A percentile compares a stretch with the other conserved stretches of the same genome.
phyloP scores from a whole-genome alignment of 2,888 invertebrate species.

The Acronicta leporina region DNA sequence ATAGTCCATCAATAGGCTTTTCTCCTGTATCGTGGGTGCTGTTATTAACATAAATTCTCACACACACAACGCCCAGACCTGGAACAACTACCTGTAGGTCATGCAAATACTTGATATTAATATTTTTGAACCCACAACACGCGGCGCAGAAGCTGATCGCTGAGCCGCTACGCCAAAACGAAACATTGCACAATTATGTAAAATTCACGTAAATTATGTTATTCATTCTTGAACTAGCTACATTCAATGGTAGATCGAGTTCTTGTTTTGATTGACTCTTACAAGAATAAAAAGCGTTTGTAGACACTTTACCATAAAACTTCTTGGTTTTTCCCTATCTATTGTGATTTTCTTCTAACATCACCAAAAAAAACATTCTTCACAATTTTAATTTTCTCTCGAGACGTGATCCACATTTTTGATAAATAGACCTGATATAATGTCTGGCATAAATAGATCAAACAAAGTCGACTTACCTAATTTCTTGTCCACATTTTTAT shows the following conservation, averaged over 20 bases:
- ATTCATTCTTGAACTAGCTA: background rate
- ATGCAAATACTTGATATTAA: too few species aligned
- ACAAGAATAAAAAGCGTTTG: conserved; percentile 4
- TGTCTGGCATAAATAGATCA: conserved; percentile 43
- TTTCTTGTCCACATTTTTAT: conserved; percentile 15
- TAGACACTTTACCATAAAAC: conserved; percentile 10
- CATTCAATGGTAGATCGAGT: background rate
- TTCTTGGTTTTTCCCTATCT: conserved; percentile 1
- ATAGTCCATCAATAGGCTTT: too few species aligned
- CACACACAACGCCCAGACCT: too few species aligned
- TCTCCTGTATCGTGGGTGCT: too few species aligned
- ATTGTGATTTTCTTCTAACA: conserved; percentile 2
- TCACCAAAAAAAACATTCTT: conserved; percentile 2
- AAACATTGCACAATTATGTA: background rate
- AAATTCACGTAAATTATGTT: background rate
- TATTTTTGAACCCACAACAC: too few species aligned
- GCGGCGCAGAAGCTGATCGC: too few species aligned
- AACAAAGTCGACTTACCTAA: conserved; percentile 20
- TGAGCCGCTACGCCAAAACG: too few species aligned
- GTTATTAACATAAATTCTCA: too few species aligned
- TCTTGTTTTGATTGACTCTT: too few species aligned
- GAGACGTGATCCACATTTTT: conserved; percentile 29
- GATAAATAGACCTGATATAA: conserved; percentile 37
- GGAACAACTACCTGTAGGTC: too few species aligned
- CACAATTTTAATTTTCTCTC: conserved; percentile 13